phyloP scores from a whole-genome alignment of 2,113 vertebrate genomes.

The Ochotona curzoniae region DNA sequence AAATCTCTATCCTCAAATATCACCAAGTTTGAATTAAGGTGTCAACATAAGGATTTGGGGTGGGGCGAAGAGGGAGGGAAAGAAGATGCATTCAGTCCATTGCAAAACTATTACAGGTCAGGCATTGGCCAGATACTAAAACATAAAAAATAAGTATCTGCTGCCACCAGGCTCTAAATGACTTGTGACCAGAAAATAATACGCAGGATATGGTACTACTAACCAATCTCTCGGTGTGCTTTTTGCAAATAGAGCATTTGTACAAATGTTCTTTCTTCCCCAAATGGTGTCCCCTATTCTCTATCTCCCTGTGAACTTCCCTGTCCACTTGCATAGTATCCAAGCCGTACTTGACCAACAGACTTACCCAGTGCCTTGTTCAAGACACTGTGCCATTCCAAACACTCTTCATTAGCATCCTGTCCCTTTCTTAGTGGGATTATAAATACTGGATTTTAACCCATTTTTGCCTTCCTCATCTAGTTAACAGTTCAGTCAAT shows the following conservation, averaged over 20 bases:
- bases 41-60: neutral
- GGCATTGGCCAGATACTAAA: neutral
- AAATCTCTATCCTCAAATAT: neutral
- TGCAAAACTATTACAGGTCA: neutral
- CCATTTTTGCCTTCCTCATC: neutral
- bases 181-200: conserved; percentile 14
- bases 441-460: neutral
- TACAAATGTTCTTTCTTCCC: neutral
- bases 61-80: no score
- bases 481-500: neutral
- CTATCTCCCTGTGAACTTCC: neutral
- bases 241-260: neutral
- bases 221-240: neutral
- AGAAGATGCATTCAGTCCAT: neutral
- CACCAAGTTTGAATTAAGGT: neutral
- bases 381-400: neutral
- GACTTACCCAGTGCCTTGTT: neutral
- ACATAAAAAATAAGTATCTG: neutral
- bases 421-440: neutral
- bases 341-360: neutral
- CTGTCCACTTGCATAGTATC: neutral
- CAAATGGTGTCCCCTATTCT: neutral
- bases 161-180: neutral
- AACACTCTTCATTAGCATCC: neutral
- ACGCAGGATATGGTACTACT: neutral